Percentiles rank a stretch among this genome's conserved stretches.
Evolutionary conservation across 2,888 invertebrate genomes (phyloP).

Genomic region (Melanophora roralis): DNA sequence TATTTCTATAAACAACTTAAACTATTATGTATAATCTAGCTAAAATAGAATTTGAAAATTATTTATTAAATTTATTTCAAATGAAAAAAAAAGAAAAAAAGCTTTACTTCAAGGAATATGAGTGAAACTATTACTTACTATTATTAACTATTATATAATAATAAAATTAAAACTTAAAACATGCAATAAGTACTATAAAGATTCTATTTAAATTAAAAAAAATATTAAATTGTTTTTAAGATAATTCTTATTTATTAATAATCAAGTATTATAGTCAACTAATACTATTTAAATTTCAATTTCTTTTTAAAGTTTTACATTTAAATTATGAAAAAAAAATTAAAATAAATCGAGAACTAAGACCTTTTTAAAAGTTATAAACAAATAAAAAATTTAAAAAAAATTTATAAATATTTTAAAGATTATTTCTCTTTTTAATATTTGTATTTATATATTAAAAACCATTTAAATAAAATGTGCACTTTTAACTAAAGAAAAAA

Average conservation of each 20-base stretch:
- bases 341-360: conserved; percentile 35
- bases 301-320: conserved; percentile 28
- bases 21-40: conserved; percentile 37
- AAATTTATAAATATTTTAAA: conserved; percentile 24
- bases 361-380: conserved; percentile 50
- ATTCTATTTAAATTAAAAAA: conserved; percentile 14
- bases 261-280: conserved; percentile 35
- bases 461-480: conserved; percentile 45
- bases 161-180: background rate
- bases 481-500: conserved; percentile 50
- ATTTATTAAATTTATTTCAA: conserved; percentile 10
- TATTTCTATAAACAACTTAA: background rate
- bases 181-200: no score
- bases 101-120: conserved; percentile 59
- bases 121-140: conserved; percentile 59
- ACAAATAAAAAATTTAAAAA: conserved; percentile 8
- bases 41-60: conserved; percentile 42
- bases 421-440: conserved; percentile 41
- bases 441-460: conserved; percentile 1
- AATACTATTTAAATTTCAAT: conserved; percentile 23
- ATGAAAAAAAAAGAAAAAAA: conserved; percentile 28
- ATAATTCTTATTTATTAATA: conserved; percentile 23
- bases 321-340: conserved; percentile 14
- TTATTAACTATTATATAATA: conserved; percentile 28
- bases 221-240: conserved; percentile 36